Evolutionary conservation across 2,113 vertebrate genomes (phyloP).

Genomic region (Myotis brandtii): DNA sequence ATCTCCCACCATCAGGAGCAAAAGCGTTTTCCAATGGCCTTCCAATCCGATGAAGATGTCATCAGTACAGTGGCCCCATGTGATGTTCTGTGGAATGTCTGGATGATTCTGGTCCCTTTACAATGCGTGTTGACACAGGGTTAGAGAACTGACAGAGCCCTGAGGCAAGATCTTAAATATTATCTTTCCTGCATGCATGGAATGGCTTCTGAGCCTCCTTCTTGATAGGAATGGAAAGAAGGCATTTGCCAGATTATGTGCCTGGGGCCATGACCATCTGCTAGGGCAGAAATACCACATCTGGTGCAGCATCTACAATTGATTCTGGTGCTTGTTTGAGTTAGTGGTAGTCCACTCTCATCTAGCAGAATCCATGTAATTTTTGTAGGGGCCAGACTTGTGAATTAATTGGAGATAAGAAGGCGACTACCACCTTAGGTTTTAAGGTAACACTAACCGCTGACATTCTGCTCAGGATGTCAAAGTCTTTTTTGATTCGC

Average conservation of each 20-base stretch:
- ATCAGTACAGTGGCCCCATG: not conserved
- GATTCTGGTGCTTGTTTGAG: not conserved
- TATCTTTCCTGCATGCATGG: not conserved
- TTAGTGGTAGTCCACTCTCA: not conserved
- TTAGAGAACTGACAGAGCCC: not conserved
- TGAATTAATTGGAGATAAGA: not conserved
- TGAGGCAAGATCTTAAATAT: not conserved
- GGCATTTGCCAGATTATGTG: not conserved
- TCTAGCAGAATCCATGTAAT: not conserved
- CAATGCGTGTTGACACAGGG: not conserved
- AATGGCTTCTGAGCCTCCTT: not conserved
- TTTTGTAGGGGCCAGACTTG: not conserved
- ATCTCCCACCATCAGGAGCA: not conserved
- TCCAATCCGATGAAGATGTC: not conserved
- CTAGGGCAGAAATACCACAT: not conserved
- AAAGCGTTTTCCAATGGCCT: not conserved
- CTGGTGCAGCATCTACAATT: not conserved
- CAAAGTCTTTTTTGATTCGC: not conserved
- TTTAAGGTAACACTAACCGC: not conserved
- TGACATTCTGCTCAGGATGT: not conserved
- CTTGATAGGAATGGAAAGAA: not conserved
- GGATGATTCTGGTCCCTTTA: not conserved
- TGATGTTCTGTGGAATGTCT: not conserved
- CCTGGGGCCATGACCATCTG: not conserved
- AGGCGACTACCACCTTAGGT: not conserved